Evolutionary conservation across 2,797 vertebrate species (phyloP), one percentile per base, ranked within the genome.

Genomic region (Galaxias olidus): DNA sequence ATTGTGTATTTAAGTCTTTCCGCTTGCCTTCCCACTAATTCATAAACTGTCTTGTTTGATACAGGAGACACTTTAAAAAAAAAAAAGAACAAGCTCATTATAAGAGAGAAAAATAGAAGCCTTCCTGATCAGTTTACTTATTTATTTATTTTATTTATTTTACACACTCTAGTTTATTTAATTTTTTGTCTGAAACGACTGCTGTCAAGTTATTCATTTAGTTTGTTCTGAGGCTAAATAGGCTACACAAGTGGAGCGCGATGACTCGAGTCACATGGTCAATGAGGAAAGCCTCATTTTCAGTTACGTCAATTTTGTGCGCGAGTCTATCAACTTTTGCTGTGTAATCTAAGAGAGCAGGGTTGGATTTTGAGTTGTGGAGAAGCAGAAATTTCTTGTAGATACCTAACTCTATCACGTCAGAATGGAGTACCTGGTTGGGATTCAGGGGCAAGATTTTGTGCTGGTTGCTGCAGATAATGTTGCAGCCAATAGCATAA

Each of bases 341-440:
- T 93, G 92, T 93, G 92, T 93, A 92, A 92, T 92, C 86, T 73
- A 48, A 66, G 6, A 58, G 59, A 54, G 8, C 41, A 54, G 59
- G 45, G 51, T 48, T 53, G 4, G 44, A 9, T 20, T 60, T 4
- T 19, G 11, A 43, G 52, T 0, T 15, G 0, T n/a, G n/a, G n/a
- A n/a, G n/a, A n/a, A n/a, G n/a, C n/a, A n/a, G n/a, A n/a, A n/a
- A n/a, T n/a, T n/a, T n/a, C n/a, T n/a, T n/a, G n/a, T n/a, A n/a
- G n/a, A n/a, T n/a, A n/a, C n/a, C n/a, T n/a, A n/a, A n/a, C n/a
- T n/a, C n/a, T n/a, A n/a, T n/a, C n/a, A n/a, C n/a, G n/a, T n/a
- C n/a, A 56, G 6, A n/a, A 98, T 98, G 97, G 97, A 98, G 75
- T 98, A 98, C 77, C 87, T 98, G 54, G 92, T 99, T 47, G 97